phyloP scores from a whole-genome alignment of 2,888 invertebrate species.

The Anaspis maculata region DNA sequence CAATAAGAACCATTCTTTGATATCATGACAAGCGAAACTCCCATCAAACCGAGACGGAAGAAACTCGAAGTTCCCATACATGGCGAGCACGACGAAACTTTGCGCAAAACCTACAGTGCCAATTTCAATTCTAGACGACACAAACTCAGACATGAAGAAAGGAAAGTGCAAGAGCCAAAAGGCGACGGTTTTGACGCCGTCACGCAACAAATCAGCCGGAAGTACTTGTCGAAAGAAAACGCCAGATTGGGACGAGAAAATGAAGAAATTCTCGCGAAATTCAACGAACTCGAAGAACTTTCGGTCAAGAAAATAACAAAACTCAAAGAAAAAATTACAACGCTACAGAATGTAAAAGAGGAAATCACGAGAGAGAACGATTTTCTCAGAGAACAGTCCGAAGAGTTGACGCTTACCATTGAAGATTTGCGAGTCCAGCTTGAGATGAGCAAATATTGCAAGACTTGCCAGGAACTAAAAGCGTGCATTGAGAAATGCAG shows the following conservation, averaged over 20 bases:
- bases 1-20: too few relatives aligned
- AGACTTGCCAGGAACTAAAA: constrained; percentile 42
- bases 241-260: constrained; percentile 47
- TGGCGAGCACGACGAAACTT: constrained; percentile 12
- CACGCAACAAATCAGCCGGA: constrained; percentile 23
- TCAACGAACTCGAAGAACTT: constrained; percentile 42
- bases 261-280: constrained; percentile 44
- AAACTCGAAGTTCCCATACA: constrained; percentile 34
- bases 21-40: constrained; percentile 20
- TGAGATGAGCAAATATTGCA: constrained; percentile 42
- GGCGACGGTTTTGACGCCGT: constrained; percentile 18
- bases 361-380: constrained; percentile 56
- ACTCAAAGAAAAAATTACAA: constrained; percentile 53
- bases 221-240: constrained; percentile 44
- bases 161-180: constrained; percentile 14
- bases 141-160: constrained; percentile 16
- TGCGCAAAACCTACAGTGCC: constrained; percentile 27
- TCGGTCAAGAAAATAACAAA: constrained; percentile 54
- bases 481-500: constrained; percentile 46
- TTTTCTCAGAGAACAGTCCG: constrained; percentile 45
- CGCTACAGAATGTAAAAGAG: constrained; percentile 52
- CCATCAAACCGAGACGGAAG: constrained; percentile 24
- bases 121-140: constrained; percentile 28
- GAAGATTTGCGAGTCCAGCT: constrained; percentile 48
- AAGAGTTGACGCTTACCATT: constrained; percentile 45